Percentiles rank a stretch among this genome's conserved stretches.
phyloP scores from a whole-genome alignment of 2,797 vertebrate genomes.

The Pangasius krempfi region DNA sequence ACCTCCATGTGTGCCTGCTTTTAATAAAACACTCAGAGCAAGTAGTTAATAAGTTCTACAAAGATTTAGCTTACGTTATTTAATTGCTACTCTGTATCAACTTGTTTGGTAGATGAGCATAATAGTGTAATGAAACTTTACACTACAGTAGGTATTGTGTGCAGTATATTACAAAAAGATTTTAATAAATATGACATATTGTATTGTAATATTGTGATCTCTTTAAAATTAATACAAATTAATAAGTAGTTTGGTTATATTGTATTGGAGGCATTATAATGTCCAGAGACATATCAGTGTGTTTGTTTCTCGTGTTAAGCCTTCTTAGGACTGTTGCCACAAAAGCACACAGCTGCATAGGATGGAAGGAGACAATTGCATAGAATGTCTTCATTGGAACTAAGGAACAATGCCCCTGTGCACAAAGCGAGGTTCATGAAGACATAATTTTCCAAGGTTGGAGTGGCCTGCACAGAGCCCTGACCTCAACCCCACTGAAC shows the following conservation, averaged over 20 bases:
- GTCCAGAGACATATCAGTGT: neutral
- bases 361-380: neutral
- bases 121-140: neutral
- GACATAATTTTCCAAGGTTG: neutral
- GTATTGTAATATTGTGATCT: neutral
- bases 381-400: neutral
- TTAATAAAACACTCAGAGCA: neutral
- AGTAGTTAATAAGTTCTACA: neutral
- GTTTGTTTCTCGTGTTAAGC: neutral
- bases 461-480: neutral
- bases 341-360: neutral
- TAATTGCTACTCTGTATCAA: neutral
- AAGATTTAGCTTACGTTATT: neutral
- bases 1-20: neutral
- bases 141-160: neutral
- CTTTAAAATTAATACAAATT: neutral
- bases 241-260: neutral
- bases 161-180: neutral
- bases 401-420: neutral
- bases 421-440: neutral
- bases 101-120: neutral
- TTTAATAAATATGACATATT: neutral
- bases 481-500: neutral
- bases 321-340: neutral
- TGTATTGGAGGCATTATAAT: neutral